Conservation (phyloP, 2,888 invertebrate species). For the Sturmia bella region DNA sequence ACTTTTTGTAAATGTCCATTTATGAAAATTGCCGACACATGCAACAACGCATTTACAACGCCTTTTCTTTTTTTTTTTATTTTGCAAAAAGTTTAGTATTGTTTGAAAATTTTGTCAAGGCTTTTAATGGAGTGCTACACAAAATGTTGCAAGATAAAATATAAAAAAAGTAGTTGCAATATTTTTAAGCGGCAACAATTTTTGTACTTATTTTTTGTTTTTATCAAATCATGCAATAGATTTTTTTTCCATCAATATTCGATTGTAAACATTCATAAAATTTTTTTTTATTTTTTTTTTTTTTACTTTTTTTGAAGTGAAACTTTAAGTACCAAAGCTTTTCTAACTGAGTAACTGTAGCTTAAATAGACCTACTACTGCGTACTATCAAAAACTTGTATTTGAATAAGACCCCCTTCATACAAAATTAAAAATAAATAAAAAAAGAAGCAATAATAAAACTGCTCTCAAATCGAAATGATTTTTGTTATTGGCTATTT, state of each 20-base stretch:
- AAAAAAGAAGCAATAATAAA: conserved; percentile 40
- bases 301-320: not conserved
- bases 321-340: conserved; percentile 13
- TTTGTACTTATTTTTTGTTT: not conserved
- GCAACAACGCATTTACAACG: conserved; percentile 55
- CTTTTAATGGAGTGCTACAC: conserved; percentile 35
- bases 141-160: conserved; percentile 25
- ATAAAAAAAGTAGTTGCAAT: conserved; percentile 43
- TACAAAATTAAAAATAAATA: conserved; percentile 8
- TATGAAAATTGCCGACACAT: conserved; percentile 59
- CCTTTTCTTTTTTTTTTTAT: conserved; percentile 25
- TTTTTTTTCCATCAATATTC: conserved; percentile 38
- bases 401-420: conserved; percentile 35
- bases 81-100: conserved; percentile 32
- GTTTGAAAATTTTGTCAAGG: conserved; percentile 64
- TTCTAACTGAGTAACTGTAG: not conserved
- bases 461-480: conserved; percentile 51
- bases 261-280: conserved; percentile 54
- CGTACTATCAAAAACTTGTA: conserved; percentile 57
- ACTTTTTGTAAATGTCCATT: conserved; percentile 36
- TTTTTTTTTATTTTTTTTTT: too few relatives aligned
- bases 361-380: conserved; percentile 36
- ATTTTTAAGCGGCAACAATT: conserved; percentile 10
- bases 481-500: conserved; percentile 30
- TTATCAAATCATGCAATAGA: conserved; percentile 59